Evolutionary conservation across 2,888 invertebrate species (phyloP), one percentile per base, ranked within the genome.

Genomic region (Erpobdella octoculata): DNA sequence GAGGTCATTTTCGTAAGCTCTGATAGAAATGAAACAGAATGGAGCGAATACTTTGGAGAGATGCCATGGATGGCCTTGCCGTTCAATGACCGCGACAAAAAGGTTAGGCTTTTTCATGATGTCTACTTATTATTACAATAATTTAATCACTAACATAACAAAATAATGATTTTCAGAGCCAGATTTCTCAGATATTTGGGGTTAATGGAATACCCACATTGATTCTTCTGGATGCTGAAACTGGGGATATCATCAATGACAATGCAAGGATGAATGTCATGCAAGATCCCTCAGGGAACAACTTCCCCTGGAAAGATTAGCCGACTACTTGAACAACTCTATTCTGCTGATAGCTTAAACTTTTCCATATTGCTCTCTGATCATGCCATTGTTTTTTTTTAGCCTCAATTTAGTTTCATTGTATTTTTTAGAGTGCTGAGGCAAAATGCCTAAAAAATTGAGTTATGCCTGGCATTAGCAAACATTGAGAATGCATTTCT

Each of bases 1-100:
- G 90, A 91, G 83, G 88, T 92, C 66, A 88, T 92, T 75, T 90
- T 91, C 79, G 25, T 92, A 77, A 91, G 91, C 81, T 91, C 91
- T 64, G 92, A 92, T 85, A 88, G 92, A 81, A 91, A 90, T 78
- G 88, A 89, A 75, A 90, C 90, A 74, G 91, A 91, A 0, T 92
- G 88, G 85, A 86, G 87, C 73, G 87, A 88, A 69, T 90, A 90
- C 76, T 86, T 88, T 18, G 86, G 87, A 77, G 87, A 87, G 1
- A 90, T 92, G 87, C 89, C 91, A 0, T 90, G 90, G 90, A 80
- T 88, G 73, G 88, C 89, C 79, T 80, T 90, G 83, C 86, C 89
- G 74, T 86, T 88, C 86, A 84, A 87, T 81, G 89, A 88, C 28
- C 46, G 68, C 5, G 61, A 35, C 8, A 59, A 28, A 28, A 72